phyloP scores from a whole-genome alignment of 2,113 vertebrate species.

The Uropsilus gracilis region DNA sequence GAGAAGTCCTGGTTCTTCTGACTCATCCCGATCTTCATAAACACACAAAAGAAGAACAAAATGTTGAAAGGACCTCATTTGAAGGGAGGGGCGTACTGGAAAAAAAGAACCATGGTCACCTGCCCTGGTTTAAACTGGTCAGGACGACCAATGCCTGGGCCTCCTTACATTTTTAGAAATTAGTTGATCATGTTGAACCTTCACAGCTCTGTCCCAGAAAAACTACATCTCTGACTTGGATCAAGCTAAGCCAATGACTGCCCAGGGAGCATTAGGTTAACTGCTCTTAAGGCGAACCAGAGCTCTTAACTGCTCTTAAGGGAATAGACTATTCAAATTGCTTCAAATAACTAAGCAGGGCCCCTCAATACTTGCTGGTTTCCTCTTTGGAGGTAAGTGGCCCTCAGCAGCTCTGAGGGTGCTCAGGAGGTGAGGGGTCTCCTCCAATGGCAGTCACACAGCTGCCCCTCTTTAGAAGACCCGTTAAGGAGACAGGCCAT shows the following conservation, averaged over 20 bases:
- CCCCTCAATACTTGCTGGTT: not conserved
- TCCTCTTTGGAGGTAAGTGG: not conserved
- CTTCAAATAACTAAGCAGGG: not conserved
- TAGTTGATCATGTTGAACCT: not conserved
- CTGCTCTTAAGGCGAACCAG: not conserved
- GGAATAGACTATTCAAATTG: not conserved
- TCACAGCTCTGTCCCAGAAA: not conserved
- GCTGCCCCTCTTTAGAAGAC: not conserved
- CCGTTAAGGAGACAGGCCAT: no score
- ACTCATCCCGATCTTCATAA: not conserved
- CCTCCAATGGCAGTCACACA: not conserved
- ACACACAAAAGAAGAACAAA: not conserved
- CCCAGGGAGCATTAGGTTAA: not conserved
- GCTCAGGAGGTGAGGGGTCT: not conserved
- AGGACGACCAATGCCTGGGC: not conserved
- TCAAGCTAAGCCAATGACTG: not conserved
- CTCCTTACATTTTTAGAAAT: not conserved
- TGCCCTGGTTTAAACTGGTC: not conserved
- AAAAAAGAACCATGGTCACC: not conserved
- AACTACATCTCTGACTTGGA: not conserved
- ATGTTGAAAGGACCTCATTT: not conserved
- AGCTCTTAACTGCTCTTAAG: no score
- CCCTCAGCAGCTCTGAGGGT: not conserved
- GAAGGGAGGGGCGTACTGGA: fast-evolving
- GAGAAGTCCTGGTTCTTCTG: not conserved